These are phyloP conservation scores for Blennius ocellaris DNA, from an alignment of 2,113 vertebrate genomes.

Conservation along the genomic window DNA sequence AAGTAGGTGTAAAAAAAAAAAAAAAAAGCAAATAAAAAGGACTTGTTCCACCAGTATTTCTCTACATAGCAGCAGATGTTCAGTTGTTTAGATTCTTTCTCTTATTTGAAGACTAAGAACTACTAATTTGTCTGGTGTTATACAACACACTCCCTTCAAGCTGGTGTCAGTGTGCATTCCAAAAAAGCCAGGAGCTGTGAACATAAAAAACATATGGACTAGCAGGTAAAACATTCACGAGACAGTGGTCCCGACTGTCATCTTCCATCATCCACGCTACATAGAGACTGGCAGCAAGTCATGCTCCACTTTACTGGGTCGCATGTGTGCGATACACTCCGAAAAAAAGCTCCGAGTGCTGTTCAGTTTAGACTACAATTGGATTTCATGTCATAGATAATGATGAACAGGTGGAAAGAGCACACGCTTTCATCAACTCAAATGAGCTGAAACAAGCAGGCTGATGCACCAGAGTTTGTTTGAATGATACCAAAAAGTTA, in stretches of 20 bases:
- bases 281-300: slow-evolving; percentile 1
- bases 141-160: slow-evolving; percentile 13
- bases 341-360: slow-evolving; percentile 4
- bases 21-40: slow-evolving; percentile 40
- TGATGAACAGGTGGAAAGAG: not conserved
- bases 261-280: not conserved
- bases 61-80: slow-evolving; percentile 39
- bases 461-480: not conserved
- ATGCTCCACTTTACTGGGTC: not conserved
- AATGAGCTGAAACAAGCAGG: not conserved
- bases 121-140: slow-evolving; percentile 20
- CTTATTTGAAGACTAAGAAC: slow-evolving; percentile 36
- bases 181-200: slow-evolving; percentile 8
- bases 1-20: slow-evolving; percentile 26
- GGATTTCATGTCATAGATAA: slow-evolving; percentile 18
- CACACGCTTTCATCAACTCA: slow-evolving; percentile 7
- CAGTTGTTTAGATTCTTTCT: slow-evolving; percentile 42
- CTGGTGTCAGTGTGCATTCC: not conserved
- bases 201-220: not conserved
- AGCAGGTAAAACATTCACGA: not conserved
- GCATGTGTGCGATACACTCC: not conserved
- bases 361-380: slow-evolving; percentile 1
- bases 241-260: not conserved
- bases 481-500: slow-evolving; percentile 2
- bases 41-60: slow-evolving; percentile 8